A percentile compares a stretch with the other conserved stretches of the same genome.
Evolutionary conservation across 2,888 invertebrate species (phyloP).

Genomic region (Podabrus alpinus): DNA sequence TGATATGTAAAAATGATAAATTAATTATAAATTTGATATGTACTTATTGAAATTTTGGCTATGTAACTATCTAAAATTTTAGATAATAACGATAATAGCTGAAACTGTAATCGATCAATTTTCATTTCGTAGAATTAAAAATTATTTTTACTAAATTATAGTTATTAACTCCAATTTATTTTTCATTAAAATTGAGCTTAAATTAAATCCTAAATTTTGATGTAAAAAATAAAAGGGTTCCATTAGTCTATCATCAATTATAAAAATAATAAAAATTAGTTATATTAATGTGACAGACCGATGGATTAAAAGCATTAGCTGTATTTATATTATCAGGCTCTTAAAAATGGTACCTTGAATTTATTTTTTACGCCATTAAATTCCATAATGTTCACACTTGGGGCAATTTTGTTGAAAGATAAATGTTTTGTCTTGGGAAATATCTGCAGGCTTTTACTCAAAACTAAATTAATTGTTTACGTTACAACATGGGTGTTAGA

Average conservation of each 20-base stretch:
- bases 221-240: background rate
- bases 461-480: background rate
- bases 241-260: background rate
- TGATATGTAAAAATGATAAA: background rate
- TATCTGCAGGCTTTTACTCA: constrained; percentile 10
- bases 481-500: background rate
- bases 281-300: background rate
- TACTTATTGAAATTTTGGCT: background rate
- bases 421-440: constrained; percentile 20
- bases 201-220: background rate
- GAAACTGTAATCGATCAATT: no score
- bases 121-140: background rate
- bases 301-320: background rate
- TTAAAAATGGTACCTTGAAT: background rate
- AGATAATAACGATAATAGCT: background rate
- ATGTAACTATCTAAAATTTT: background rate
- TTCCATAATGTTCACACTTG: constrained; percentile 4
- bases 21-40: background rate
- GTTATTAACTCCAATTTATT: background rate
- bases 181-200: background rate
- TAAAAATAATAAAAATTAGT: background rate
- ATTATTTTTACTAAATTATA: background rate
- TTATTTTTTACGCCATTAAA: background rate
- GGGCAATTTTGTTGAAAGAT: constrained; percentile 5
- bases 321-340: background rate